Conservation (phyloP, 2,113 vertebrate species). For the Paramormyrops kingsleyae region DNA sequence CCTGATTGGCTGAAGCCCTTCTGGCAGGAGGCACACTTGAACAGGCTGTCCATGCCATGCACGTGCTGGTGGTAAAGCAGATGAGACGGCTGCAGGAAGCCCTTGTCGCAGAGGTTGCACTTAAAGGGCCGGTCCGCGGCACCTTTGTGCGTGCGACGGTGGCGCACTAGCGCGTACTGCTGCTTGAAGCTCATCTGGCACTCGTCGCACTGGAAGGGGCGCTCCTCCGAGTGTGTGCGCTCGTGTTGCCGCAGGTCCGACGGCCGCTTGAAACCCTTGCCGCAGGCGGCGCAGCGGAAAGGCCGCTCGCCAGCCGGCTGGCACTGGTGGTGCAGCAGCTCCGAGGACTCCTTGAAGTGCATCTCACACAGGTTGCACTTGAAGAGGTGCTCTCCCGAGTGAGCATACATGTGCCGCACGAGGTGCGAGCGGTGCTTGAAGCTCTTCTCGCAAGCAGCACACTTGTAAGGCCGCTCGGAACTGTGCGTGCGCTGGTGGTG, state of each 20-base stretch:
- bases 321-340: conserved; percentile 93
- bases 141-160: conserved; percentile 84
- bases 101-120: conserved; percentile 93
- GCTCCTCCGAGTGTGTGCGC: conserved; percentile 91
- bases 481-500: conserved; percentile 97
- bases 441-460: conserved; percentile 91
- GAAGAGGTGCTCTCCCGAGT: conserved; percentile 90
- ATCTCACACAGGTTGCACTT: conserved; percentile 91
- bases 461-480: conserved; percentile 91
- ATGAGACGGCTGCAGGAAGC: conserved; percentile 89
- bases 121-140: conserved; percentile 74
- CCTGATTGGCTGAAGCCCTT: conserved; percentile 95
- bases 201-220: conserved; percentile 94
- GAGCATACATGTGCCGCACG: conserved; percentile 95
- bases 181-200: conserved; percentile 99
- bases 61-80: conserved; percentile 94
- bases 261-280: conserved; percentile 90
- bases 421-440: conserved; percentile 97
- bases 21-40: conserved; percentile 93
- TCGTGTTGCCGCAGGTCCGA: conserved; percentile 93
- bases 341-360: conserved; percentile 91
- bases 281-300: conserved; percentile 85
- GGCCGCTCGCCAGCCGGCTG: conserved; percentile 87
- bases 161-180: conserved; percentile 87
- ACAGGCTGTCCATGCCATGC: conserved; percentile 91